Evolutionary conservation across 2,888 invertebrate species (phyloP), one percentile per base, ranked within the genome.

Genomic region (Caenorhabditis sulstoni): DNA sequence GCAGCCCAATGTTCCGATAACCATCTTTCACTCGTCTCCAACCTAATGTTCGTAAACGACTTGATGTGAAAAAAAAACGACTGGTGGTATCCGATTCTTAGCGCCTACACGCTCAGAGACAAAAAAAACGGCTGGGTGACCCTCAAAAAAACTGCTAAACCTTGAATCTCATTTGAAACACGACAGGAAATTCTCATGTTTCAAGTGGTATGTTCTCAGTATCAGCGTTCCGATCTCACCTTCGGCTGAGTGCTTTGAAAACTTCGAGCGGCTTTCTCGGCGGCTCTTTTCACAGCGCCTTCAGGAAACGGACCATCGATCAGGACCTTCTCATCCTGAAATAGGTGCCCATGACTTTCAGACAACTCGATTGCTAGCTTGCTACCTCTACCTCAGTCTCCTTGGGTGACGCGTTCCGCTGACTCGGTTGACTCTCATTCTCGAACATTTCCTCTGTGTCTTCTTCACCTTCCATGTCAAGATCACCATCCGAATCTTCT

Each of bases 161-260:
- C 29, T 29, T 29, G 29, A 29, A 29, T 29, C 61, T 16, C 22
- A 41, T 47, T 47, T 18, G 12, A 49, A 41, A 47, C 7, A 35
- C 22, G 49, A 58, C 45, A 16, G 44, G 45, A 18, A 65, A 66
- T 49, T 20, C 37, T 16, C 35, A 49, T 41, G 22, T 29, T 29
- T 29, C n/a, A n/a, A n/a, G n/a, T n/a, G n/a, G n/a, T n/a, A n/a
- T n/a, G n/a, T n/a, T n/a, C n/a, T n/a, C 29, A 7, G 29, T 29
- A 29, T 29, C 29, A 29, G 29, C 3, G 22, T 22, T 11, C 0
- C 39, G 58, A 49, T 68, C 65, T 22, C 11, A 88, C 89, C 86
- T 90, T 90, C n/a, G 90, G 90, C 59, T 90, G 89, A 8, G 89
- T 89, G 74, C 85, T 85, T 64, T 89, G 87, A 73, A 88, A 90